These are phyloP conservation scores for Aethes cnicana DNA, from an alignment of 2,888 invertebrate genomes.

Conservation along the genomic window DNA sequence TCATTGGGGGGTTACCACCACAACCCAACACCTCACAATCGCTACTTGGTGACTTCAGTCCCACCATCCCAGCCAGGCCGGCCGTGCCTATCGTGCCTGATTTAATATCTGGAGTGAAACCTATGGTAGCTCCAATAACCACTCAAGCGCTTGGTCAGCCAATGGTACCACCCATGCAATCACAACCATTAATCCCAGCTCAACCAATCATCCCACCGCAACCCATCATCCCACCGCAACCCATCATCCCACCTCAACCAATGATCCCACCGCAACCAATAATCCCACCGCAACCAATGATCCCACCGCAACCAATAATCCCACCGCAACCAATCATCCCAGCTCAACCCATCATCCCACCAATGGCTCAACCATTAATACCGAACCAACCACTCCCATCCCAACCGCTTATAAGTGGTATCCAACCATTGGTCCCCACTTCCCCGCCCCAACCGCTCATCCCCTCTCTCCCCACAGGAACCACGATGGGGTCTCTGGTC, in stretches of 20 bases:
- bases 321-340: conserved; percentile 28
- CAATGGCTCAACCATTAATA: conserved; percentile 21
- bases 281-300: conserved; percentile 32
- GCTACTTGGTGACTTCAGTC: conserved; percentile 52
- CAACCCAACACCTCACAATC: conserved; percentile 44
- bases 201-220: conserved; percentile 42
- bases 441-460: conserved; percentile 42
- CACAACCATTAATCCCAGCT: conserved; percentile 33
- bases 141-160: conserved; percentile 45
- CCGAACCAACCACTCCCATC: conserved; percentile 26
- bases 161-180: conserved; percentile 20
- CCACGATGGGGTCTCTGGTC: conserved; percentile 51
- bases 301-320: conserved; percentile 30
- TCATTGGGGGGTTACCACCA: conserved; percentile 42
- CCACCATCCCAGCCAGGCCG: conserved; percentile 19
- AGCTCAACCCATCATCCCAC: conserved; percentile 31
- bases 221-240: conserved; percentile 37
- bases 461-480: conserved; percentile 48
- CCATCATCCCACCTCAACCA: conserved; percentile 33
- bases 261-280: conserved; percentile 37
- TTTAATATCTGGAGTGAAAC: conserved; percentile 66
- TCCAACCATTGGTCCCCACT: conserved; percentile 35
- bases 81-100: conserved; percentile 51
- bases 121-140: conserved; percentile 46
- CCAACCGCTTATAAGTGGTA: conserved; percentile 39